Conservation (phyloP, 2,113 vertebrate genomes). For the Erythrocebus patas region DNA sequence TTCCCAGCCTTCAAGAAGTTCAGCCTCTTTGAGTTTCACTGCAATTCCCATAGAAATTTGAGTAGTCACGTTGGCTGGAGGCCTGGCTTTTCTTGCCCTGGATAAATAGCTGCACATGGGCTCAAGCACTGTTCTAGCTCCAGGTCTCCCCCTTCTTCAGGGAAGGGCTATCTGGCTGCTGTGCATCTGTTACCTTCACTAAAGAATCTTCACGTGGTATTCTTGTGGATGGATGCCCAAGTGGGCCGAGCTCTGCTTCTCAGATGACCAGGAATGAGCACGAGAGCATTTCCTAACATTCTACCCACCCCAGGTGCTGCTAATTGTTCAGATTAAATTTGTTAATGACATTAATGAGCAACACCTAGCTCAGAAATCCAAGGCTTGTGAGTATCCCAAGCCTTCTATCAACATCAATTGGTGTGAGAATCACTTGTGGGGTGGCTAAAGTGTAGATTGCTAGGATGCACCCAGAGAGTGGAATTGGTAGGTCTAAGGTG, state of each 20-base stretch:
- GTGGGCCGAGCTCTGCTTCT: neutral
- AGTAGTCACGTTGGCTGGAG: neutral
- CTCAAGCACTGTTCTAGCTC: neutral
- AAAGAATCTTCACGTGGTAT: neutral
- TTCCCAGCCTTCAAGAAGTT: neutral
- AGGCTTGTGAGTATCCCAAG: neutral
- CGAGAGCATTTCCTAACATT: neutral
- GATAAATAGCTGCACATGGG: neutral
- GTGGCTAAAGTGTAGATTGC: neutral
- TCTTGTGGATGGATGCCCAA: neutral
- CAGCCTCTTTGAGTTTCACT: neutral
- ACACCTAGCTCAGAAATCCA: neutral
- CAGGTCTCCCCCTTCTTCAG: neutral
- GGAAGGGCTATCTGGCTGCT: neutral
- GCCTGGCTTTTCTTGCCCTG: neutral
- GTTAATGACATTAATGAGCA: neutral
- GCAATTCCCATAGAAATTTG: neutral
- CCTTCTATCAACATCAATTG: neutral
- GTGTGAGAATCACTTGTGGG: neutral
- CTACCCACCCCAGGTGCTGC: neutral
- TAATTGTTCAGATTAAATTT: neutral
- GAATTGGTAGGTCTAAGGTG: neutral
- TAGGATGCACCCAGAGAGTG: neutral
- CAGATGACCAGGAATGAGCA: neutral
- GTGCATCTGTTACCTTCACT: neutral